Percentiles rank a stretch among this genome's conserved stretches.
These are phyloP conservation scores for Gibbula magus DNA, from an alignment of 2,888 invertebrate genomes.

Conservation along the genomic window DNA sequence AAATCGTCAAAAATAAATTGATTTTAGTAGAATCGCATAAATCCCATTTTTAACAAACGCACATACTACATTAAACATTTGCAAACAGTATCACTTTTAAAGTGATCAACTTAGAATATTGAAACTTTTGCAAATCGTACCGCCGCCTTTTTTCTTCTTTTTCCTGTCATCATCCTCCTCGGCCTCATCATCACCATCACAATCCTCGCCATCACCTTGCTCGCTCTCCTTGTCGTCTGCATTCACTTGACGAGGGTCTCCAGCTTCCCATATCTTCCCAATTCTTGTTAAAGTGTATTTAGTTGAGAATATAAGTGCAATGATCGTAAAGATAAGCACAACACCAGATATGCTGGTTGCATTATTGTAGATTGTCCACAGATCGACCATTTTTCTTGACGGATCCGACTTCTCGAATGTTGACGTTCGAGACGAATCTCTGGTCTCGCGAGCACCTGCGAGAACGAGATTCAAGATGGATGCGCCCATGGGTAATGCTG, in stretches of 20 bases:
- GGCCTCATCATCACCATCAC: slow-evolving; percentile 11
- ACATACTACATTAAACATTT: too few species aligned
- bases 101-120: slow-evolving; percentile 3
- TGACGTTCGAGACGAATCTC: slow-evolving; percentile 10
- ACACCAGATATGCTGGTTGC: background rate
- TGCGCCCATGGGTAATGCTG: slow-evolving; percentile 42
- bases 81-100: too few species aligned
- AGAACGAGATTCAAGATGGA: slow-evolving; percentile 42
- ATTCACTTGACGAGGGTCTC: slow-evolving; percentile 25
- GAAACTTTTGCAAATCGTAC: background rate
- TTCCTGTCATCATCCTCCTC: slow-evolving; percentile 17
- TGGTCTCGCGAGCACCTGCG: background rate
- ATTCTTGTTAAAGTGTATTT: slow-evolving; percentile 49
- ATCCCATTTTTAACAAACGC: too few species aligned
- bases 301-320: slow-evolving; percentile 44
- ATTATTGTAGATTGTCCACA: background rate
- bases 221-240: slow-evolving; percentile 6
- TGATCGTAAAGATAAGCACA: slow-evolving; percentile 37
- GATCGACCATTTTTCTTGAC: slow-evolving; percentile 12
- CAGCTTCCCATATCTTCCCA: slow-evolving; percentile 43
- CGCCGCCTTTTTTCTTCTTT: background rate
- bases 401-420: background rate
- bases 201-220: background rate
- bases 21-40: too few species aligned
- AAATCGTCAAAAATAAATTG: too few species aligned